Percentiles rank a stretch among this genome's conserved stretches.
Conservation (phyloP, 2,888 invertebrate genomes). For the Diloba caeruleocephala region DNA sequence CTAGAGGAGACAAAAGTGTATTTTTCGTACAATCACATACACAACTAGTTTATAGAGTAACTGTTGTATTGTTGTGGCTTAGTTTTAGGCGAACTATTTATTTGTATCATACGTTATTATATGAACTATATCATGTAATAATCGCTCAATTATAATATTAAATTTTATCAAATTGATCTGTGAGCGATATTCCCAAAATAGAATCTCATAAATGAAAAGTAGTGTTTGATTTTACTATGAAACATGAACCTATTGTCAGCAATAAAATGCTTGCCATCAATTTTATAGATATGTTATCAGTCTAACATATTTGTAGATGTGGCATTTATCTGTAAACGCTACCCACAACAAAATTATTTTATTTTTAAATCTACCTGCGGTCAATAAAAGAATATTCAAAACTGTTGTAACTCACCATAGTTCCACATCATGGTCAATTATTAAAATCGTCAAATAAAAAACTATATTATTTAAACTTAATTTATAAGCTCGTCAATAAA, state of each 20-base stretch:
- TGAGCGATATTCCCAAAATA: conserved; percentile 24
- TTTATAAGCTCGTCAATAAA: conserved; percentile 6
- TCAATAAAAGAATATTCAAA: no score
- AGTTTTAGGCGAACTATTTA: conserved; percentile 49
- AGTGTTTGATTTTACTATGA: conserved; percentile 8
- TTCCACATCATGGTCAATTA: conserved; percentile 41
- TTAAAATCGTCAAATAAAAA: conserved; percentile 44
- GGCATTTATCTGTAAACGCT: no score
- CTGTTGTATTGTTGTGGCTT: conserved; percentile 52
- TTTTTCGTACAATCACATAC: conserved; percentile 57
- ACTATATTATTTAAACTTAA: conserved; percentile 29
- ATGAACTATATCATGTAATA: conserved; percentile 20
- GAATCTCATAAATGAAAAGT: conserved; percentile 46
- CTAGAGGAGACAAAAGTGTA: conserved; percentile 40
- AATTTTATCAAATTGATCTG: conserved; percentile 29
- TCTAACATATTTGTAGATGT: no score
- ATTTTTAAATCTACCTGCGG: no score
- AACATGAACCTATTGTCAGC: neutral
- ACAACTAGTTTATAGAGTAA: conserved; percentile 39
- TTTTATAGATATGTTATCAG: no score
- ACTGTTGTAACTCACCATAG: conserved; percentile 17
- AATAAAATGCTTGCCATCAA: no score
- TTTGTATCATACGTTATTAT: conserved; percentile 33
- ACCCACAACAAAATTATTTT: no score
- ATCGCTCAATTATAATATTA: conserved; percentile 49